Evolutionary conservation across 2,797 vertebrate genomes (phyloP).

Genomic region (Alca torda): DNA sequence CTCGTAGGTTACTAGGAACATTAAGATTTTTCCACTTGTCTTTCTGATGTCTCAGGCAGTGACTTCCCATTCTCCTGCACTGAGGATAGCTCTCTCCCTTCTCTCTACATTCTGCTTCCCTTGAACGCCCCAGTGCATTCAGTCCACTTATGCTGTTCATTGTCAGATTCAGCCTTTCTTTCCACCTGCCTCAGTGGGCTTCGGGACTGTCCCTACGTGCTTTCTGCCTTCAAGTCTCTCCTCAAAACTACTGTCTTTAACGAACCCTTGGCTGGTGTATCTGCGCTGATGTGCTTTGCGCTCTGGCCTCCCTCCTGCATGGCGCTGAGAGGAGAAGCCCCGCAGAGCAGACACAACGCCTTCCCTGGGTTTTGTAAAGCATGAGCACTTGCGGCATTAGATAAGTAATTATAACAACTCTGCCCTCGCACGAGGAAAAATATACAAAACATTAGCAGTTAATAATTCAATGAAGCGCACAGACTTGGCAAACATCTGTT

Average conservation of each 20-base stretch:
- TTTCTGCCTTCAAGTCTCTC: not conserved
- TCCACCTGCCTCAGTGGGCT: not conserved
- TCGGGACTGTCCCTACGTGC: not conserved
- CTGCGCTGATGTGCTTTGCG: not conserved
- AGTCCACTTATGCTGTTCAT: not conserved
- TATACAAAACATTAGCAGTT: not conserved
- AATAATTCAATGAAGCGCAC: not conserved
- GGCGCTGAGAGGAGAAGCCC: not conserved
- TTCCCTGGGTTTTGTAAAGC: not conserved
- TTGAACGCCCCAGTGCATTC: not conserved
- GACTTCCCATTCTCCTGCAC: not conserved
- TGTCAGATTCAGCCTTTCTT: not conserved
- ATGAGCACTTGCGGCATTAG: not conserved
- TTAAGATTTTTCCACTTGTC: not conserved
- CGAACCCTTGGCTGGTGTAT: not conserved
- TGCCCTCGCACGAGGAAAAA: not conserved
- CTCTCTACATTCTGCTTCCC: not conserved
- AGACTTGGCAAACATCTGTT: not conserved
- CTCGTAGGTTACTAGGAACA: not conserved
- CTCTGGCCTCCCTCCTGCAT: not conserved
- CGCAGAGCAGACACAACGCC: not conserved
- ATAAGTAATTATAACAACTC: not conserved
- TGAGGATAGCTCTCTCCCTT: not conserved
- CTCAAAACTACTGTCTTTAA: not conserved
- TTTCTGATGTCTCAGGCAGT: not conserved